Base-by-base conservation (phyloP, 2,113 vertebrate species). In the Castor canadensis region DNA sequence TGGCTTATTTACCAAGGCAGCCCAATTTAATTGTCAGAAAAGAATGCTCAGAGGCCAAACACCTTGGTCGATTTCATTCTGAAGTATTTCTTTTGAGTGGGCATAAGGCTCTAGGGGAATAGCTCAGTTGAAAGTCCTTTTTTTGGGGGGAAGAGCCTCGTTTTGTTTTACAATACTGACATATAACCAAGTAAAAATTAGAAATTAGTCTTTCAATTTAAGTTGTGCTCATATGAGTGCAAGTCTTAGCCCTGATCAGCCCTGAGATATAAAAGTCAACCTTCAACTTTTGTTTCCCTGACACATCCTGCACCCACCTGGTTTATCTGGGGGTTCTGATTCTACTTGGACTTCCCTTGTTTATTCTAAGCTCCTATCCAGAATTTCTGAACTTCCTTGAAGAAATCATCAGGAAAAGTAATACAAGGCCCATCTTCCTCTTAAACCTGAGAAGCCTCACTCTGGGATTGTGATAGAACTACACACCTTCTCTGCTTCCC, bases 21-120 rank as follows among this genome's bases (percentile, higher is more conserved):
- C 24, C 69, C 49, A 49, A 76, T 85, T 67, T 95, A 72, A 96
- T 87, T 97, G 76, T 85, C 82, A 81, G n/a, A 22, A 89, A 94
- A 94, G n/a, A 12, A 67, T 1, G 11, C 76, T 94, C 6, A 11
- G 73, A 76, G 75, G 87, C 83, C 81, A 85, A 93, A 81, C 5
- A n/a, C 71, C 93, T 45, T 9, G 9, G 49, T 77, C 64, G 93
- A 32, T 83, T 96, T 87, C 77, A 69, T 89, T 90, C 87, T 85
- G 11, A 84, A 97, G 54, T 87, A 66, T 75, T 96, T 93, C 80
- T 92, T 60, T 75, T 72, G 69, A 92, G 84, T 49, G 20, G 47
- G 67, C 32, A 84, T 7, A 86, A 92, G 38, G 26, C 28, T 73
- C 6, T 40, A 54, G 62, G 49, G 90, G n/a, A 84, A 89, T 92